A percentile compares a stretch with the other conserved stretches of the same genome.
Evolutionary conservation across 2,113 vertebrate genomes (phyloP).

Genomic region (Embiotoca jacksoni): DNA sequence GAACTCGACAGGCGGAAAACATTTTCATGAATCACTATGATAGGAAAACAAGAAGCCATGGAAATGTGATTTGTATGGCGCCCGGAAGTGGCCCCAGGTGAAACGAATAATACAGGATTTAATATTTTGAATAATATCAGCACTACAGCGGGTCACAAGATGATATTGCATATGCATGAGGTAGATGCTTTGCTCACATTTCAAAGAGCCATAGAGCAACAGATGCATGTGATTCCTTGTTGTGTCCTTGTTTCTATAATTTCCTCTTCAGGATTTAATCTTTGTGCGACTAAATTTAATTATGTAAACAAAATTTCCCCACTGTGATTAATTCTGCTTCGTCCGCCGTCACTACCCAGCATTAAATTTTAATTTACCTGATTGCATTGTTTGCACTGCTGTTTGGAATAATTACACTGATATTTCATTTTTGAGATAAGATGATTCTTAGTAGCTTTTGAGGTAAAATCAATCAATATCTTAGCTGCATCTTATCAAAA

Average conservation of each 20-base stretch:
- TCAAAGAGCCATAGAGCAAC: background rate
- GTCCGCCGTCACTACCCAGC: background rate
- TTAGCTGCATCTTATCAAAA: background rate
- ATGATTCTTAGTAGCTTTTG: background rate
- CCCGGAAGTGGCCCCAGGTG: constrained; percentile 51
- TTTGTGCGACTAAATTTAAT: constrained; percentile 9
- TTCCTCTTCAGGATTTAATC: constrained; percentile 34
- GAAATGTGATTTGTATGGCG: constrained; percentile 61
- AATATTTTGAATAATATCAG: constrained; percentile 38
- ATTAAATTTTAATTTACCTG: constrained; percentile 1
- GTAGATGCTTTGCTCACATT: background rate
- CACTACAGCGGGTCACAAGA: constrained; percentile 26
- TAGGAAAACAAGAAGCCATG: constrained; percentile 53
- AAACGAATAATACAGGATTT: constrained; percentile 36
- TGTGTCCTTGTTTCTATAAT: constrained; percentile 19
- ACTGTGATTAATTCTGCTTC: constrained; percentile 27
- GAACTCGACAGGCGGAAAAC: constrained; percentile 47
- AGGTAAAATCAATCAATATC: background rate
- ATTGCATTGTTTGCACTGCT: background rate
- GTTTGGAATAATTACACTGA: background rate
- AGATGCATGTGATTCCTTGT: constrained; percentile 2
- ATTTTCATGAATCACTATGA: constrained; percentile 54
- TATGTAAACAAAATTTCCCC: constrained; percentile 46
- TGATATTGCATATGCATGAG: constrained; percentile 28
- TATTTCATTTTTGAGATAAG: constrained; percentile 8